Percentiles rank a stretch among this genome's conserved stretches.
These are phyloP conservation scores for Dryobates pubescens DNA, from an alignment of 2,797 vertebrate species.

Conservation along the genomic window DNA sequence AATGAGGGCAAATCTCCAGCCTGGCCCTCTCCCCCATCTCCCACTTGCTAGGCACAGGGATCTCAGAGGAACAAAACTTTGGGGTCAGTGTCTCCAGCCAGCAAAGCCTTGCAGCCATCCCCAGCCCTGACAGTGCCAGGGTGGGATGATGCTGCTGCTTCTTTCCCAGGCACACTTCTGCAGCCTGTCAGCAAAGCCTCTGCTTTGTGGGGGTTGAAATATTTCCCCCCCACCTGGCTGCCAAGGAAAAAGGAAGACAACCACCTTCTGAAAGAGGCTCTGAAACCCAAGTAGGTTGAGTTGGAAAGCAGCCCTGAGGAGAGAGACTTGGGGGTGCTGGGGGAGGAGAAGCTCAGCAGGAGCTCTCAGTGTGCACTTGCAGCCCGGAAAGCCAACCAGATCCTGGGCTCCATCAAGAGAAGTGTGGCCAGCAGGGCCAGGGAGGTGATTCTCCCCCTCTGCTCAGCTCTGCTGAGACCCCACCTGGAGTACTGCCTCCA, in stretches of 20 bases:
- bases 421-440: too few relatives aligned
- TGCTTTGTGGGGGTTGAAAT: slow-evolving; percentile 26
- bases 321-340: too few relatives aligned
- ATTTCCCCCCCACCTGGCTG: not conserved
- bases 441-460: too few relatives aligned
- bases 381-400: too few relatives aligned
- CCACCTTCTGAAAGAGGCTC: slow-evolving; percentile 39
- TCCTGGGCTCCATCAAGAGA: too few relatives aligned
- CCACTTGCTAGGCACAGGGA: not conserved
- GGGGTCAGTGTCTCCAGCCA: not conserved
- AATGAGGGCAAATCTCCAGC: not conserved
- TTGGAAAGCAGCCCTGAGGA: not conserved
- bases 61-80: not conserved
- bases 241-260: slow-evolving; percentile 26
- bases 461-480: too few relatives aligned
- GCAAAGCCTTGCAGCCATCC: not conserved
- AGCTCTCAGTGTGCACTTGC: too few relatives aligned
- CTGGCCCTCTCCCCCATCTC: rapidly evolving
- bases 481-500: too few relatives aligned
- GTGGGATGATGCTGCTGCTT: rapidly evolving
- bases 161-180: not conserved
- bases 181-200: not conserved
- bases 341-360: too few relatives aligned
- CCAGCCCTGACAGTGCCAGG: not conserved
- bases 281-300: slow-evolving; percentile 28